phyloP scores from a whole-genome alignment of 2,113 vertebrate species.

The Willisornis vidua region DNA sequence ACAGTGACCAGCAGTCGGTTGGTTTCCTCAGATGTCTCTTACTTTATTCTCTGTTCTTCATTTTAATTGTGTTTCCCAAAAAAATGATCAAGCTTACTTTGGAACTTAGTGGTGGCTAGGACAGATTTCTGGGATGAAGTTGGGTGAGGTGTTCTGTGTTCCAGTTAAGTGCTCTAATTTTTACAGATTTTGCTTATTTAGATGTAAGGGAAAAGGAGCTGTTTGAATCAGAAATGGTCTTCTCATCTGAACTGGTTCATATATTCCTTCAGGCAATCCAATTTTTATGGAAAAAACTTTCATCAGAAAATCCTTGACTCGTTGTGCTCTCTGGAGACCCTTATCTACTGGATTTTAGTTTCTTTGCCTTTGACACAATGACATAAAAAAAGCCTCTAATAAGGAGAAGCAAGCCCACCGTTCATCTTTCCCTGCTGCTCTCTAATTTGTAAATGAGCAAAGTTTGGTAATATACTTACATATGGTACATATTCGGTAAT shows the following conservation, averaged over 20 bases:
- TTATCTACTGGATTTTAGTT: conserved; percentile 3
- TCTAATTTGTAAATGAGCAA: background rate
- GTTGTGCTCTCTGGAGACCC: background rate
- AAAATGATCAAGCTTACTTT: background rate
- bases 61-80: background rate
- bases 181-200: conserved; percentile 14
- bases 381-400: background rate
- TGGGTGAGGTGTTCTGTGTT: background rate
- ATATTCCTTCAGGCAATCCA: conserved; percentile 40
- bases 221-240: conserved; percentile 15
- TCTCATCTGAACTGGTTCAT: conserved; percentile 61
- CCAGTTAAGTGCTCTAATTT: conserved; percentile 29
- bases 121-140: background rate
- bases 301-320: conserved; percentile 23
- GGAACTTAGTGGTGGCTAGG: background rate
- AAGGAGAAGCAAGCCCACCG: background rate
- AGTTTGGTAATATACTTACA: background rate
- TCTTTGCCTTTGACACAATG: background rate
- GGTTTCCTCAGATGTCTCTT: background rate
- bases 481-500: background rate
- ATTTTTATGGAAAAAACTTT: conserved; percentile 46
- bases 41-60: background rate
- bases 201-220: background rate
- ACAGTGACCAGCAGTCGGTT: background rate
- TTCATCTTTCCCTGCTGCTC: background rate